Evolutionary conservation across 2,797 vertebrate genomes (phyloP).

Genomic region (Lepilemur ruficaudatus): DNA sequence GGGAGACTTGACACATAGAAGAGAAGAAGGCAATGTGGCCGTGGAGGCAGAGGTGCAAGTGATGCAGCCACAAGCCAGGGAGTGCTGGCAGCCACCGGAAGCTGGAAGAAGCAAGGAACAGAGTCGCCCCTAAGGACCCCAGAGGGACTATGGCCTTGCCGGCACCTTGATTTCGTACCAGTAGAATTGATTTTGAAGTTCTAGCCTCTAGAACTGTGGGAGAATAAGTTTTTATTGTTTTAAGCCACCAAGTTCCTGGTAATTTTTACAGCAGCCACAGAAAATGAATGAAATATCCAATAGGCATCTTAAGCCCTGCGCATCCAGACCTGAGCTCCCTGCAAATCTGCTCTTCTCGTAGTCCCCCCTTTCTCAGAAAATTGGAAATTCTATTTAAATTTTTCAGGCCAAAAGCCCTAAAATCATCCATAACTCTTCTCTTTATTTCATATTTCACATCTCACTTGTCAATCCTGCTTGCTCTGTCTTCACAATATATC

Average conservation of each 20-base stretch:
- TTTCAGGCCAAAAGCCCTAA: not conserved
- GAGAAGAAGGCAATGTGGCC: not conserved
- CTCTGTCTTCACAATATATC: not conserved
- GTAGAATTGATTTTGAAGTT: not conserved
- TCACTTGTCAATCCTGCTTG: not conserved
- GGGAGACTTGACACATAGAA: not conserved
- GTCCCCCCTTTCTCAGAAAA: not conserved
- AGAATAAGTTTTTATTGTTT: not conserved
- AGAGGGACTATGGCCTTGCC: not conserved
- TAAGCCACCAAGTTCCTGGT: not conserved
- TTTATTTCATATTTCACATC: not conserved
- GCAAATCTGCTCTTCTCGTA: not conserved
- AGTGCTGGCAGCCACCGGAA: not conserved
- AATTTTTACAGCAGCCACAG: not conserved
- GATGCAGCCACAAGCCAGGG: not conserved
- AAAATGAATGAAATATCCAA: not conserved
- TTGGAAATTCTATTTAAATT: not conserved
- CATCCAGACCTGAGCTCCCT: not conserved
- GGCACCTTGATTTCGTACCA: not conserved
- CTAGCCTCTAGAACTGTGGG: not conserved
- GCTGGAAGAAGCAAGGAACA: not conserved
- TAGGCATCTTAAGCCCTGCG: rapidly evolving
- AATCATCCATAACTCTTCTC: not conserved
- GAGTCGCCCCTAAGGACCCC: not conserved
- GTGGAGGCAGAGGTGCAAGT: not conserved